Evolutionary conservation across 2,888 invertebrate genomes (phyloP).

Genomic region (Trissolcus brochymenae): DNA sequence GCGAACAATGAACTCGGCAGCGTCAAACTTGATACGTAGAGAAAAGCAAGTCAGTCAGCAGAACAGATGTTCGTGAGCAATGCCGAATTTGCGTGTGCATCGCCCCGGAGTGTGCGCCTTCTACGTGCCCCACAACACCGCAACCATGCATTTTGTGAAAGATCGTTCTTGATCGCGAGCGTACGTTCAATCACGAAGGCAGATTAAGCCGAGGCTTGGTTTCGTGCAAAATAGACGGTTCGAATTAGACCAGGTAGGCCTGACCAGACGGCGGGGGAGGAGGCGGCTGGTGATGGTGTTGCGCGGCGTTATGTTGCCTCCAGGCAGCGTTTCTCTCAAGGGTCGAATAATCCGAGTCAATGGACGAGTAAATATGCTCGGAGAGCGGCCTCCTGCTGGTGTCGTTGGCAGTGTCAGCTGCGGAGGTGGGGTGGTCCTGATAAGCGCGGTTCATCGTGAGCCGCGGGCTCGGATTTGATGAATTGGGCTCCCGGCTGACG

Average conservation of each 20-base stretch:
- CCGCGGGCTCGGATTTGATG: conserved; percentile 79
- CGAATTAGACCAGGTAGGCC: conserved; percentile 76
- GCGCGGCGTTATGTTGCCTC: conserved; percentile 77
- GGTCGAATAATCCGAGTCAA: conserved; percentile 92
- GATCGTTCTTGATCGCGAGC: conserved; percentile 11
- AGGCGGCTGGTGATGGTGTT: conserved; percentile 76
- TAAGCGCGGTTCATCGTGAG: conserved; percentile 76
- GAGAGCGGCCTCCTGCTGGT: conserved; percentile 82
- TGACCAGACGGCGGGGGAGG: conserved; percentile 72
- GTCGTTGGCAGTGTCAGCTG: conserved; percentile 69
- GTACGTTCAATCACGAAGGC: conserved; percentile 23
- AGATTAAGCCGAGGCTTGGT: conserved; percentile 9
- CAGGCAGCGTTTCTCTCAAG: conserved; percentile 83
- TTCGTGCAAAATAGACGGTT: conserved; percentile 10
- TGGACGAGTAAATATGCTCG: conserved; percentile 93
- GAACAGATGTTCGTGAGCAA: conserved; percentile 5
- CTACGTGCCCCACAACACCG: conserved; percentile 2
- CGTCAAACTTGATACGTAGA: not conserved
- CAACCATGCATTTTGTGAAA: conserved; percentile 23
- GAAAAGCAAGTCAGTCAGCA: not conserved
- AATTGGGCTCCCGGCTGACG: conserved; percentile 80
- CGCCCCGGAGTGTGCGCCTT: too few relatives aligned
- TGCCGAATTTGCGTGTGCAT: conserved; percentile 41
- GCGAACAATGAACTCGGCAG: conserved; percentile 13
- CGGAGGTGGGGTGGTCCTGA: conserved; percentile 69